phyloP scores from a whole-genome alignment of 1,140 invertebrate species.

The Phortica variegata region DNA sequence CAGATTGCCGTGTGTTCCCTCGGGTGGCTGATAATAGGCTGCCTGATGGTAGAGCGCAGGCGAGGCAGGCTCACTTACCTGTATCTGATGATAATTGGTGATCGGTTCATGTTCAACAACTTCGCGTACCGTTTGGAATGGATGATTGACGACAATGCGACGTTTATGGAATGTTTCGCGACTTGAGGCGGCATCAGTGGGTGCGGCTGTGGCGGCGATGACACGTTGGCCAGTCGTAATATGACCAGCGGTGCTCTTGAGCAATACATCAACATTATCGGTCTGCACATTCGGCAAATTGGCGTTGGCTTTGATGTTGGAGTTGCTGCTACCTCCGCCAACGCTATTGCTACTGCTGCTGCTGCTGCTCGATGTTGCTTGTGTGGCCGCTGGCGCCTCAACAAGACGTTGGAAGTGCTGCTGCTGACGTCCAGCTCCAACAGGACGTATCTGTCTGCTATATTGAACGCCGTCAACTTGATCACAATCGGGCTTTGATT shows the following conservation, averaged over 20 bases:
- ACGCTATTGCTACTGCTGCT: slow-evolving; percentile 60
- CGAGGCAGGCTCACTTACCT: slow-evolving; percentile 55
- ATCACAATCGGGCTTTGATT: slow-evolving; percentile 30
- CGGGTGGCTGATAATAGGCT: slow-evolving; percentile 39
- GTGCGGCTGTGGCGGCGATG: slow-evolving; percentile 63
- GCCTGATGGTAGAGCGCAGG: slow-evolving; percentile 42
- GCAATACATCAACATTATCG: slow-evolving; percentile 35
- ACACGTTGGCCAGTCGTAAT: slow-evolving; percentile 58
- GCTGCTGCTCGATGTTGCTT: slow-evolving; percentile 45
- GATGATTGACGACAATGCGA: slow-evolving; percentile 64
- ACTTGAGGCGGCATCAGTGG: slow-evolving; percentile 57
- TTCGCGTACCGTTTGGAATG: slow-evolving; percentile 65
- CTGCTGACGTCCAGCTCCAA: slow-evolving; percentile 1
- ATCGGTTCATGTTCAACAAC: slow-evolving; percentile 63
- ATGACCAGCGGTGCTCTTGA: slow-evolving; percentile 36
- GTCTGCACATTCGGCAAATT: slow-evolving; percentile 21
- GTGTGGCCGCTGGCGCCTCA: slow-evolving; percentile 56
- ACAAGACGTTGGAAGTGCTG: slow-evolving; percentile 36
- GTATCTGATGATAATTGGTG: slow-evolving; percentile 61
- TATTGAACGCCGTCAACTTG: slow-evolving; percentile 7
- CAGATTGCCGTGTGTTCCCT: slow-evolving; percentile 40
- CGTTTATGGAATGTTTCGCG: slow-evolving; percentile 64
- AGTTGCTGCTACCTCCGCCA: slow-evolving; percentile 58
- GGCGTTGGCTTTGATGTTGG: slow-evolving; percentile 59
- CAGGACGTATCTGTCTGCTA: slow-evolving; percentile 6